Evolutionary conservation across 1,140 invertebrate genomes (phyloP).

Genomic region (Vanessa atalanta): DNA sequence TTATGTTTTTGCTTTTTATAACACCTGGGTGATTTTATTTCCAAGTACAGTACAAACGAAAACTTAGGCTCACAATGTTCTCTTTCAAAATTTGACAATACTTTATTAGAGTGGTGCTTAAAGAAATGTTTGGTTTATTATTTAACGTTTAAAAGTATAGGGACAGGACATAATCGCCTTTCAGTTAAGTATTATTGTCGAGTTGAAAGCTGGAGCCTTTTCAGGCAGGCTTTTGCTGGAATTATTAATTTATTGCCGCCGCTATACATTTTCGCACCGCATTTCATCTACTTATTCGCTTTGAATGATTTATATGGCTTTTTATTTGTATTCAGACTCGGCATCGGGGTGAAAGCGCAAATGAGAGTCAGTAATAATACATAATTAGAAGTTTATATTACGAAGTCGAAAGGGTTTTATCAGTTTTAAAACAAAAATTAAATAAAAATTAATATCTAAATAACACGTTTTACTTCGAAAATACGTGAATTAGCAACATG

Average conservation of each 20-base stretch:
- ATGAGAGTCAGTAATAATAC: constrained; percentile 14
- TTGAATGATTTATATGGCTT: constrained; percentile 36
- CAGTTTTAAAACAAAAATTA: not conserved
- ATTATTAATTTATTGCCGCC: constrained; percentile 66
- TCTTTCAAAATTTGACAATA: too few relatives aligned
- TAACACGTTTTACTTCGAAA: too few relatives aligned
- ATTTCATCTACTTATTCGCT: constrained; percentile 41
- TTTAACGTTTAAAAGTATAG: constrained; percentile 54
- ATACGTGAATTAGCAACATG: too few relatives aligned
- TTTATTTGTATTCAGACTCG: constrained; percentile 28
- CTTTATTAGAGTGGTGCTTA: not conserved
- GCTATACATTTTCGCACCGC: constrained; percentile 51
- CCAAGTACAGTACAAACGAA: too few relatives aligned
- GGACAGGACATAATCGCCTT: constrained; percentile 62
- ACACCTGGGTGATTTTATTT: too few relatives aligned
- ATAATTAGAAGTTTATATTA: not conserved
- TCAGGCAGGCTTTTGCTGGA: constrained; percentile 55
- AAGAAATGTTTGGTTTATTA: constrained; percentile 31
- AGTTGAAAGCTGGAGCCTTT: constrained; percentile 56
- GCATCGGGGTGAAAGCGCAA: not conserved
- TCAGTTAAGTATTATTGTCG: constrained; percentile 62
- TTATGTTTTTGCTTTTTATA: too few relatives aligned
- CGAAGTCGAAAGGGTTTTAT: constrained; percentile 1
- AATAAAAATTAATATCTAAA: too few relatives aligned
- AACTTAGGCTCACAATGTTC: too few relatives aligned